Base-by-base conservation (phyloP, 2,797 vertebrate species). In the Diplodus puntazzo region DNA sequence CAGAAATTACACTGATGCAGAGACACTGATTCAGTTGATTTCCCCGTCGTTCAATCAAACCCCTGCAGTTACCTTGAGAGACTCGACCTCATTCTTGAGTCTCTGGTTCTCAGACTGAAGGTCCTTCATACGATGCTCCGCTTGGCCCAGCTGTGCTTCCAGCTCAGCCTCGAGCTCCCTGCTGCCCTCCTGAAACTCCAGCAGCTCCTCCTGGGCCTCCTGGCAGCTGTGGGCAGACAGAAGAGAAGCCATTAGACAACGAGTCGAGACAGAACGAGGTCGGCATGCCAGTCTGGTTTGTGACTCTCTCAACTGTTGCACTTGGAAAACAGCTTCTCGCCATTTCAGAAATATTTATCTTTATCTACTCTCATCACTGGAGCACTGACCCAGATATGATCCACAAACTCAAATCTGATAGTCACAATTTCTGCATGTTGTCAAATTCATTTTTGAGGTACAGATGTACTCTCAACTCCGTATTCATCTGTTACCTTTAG, bases 151-250 rank as follows among this genome's bases (percentile, higher is more conserved):
- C 83, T 99, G 97, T 0, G 97, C 94, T 73, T 99, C 97, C 94
- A 99, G 95, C 88, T 99, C 98, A 0, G 97, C 97, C 93, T 99
- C 98, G 88, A 99, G 91, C 87, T 99, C 98, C 81, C 98, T 93
- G 96, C 98, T 99, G 73, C 97, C 98, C 92, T 98, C 98, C 94
- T 99, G 98, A 87, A 98, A 99, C 87, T 99, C 98, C 91, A 96
- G 94, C 89, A 99, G 96, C 92, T 98, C 98, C 92, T 99, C 97
- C 45, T 95, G 97, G 30, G 97, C 96, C 89, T 99, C 97, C 93
- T 97, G 96, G 80, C 95, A 97, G 93, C 98, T 99, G 84, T 2
- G 9, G 50, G 43, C 45, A 50, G 27, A 75, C 17, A 54, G 5
- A 48, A 2, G 34, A 72, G 48, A 30, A 30, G 57, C 18, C 59